phyloP scores from a whole-genome alignment of 2,113 vertebrate genomes.

The Haemorhous mexicanus region DNA sequence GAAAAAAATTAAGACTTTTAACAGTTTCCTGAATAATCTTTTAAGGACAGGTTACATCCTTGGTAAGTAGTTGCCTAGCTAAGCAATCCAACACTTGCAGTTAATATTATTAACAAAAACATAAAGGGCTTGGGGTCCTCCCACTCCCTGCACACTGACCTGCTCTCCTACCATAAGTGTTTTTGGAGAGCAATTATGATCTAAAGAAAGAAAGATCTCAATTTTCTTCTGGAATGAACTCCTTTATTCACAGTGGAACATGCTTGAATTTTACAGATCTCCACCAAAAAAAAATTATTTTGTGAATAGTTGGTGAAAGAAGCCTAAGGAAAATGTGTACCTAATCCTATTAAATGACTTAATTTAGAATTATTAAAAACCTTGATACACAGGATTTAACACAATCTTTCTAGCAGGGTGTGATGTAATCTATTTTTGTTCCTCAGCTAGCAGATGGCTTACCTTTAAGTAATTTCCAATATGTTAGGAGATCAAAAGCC shows the following conservation, averaged over 20 bases:
- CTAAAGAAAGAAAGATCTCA: slow-evolving; percentile 15
- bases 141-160: background rate
- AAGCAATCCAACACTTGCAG: background rate
- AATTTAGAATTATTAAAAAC: slow-evolving; percentile 83
- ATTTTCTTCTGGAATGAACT: slow-evolving; percentile 44
- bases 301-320: slow-evolving; percentile 71
- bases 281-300: slow-evolving; percentile 46
- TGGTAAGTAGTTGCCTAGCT: background rate
- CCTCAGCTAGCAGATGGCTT: slow-evolving; percentile 83
- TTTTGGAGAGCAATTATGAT: slow-evolving; percentile 35
- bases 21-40: background rate
- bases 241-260: slow-evolving; percentile 59
- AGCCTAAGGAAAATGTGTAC: slow-evolving; percentile 74
- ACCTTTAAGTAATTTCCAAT: slow-evolving; percentile 94
- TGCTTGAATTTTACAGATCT: slow-evolving; percentile 67
- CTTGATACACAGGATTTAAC: slow-evolving; percentile 80
- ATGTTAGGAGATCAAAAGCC: slow-evolving; percentile 93
- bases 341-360: slow-evolving; percentile 87
- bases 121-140: background rate
- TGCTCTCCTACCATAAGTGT: background rate
- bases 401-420: slow-evolving; percentile 83
- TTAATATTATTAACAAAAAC: background rate
- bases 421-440: slow-evolving; percentile 91
- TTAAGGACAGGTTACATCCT: background rate
- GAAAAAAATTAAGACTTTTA: background rate